Evolutionary conservation across 2,113 vertebrate species (phyloP).

Genomic region (Perognathus longimembris): DNA sequence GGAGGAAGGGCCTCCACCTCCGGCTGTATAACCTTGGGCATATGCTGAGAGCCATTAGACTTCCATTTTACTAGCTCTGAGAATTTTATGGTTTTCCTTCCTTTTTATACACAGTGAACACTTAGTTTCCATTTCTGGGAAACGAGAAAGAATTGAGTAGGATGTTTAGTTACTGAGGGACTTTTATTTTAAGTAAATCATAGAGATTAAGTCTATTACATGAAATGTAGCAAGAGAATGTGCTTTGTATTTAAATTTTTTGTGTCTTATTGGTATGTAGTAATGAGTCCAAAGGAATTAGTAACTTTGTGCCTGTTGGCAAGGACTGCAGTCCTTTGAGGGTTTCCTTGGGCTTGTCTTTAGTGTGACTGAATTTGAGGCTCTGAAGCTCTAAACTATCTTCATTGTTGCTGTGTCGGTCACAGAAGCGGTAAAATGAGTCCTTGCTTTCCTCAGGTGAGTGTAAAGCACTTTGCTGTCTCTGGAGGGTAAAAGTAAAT

Average conservation of each 20-base stretch:
- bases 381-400: background rate
- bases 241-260: background rate
- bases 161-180: background rate
- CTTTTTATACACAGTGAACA: background rate
- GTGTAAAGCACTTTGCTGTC: background rate
- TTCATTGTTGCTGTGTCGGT: background rate
- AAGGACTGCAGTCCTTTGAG: background rate
- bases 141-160: background rate
- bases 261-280: background rate
- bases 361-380: background rate
- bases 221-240: background rate
- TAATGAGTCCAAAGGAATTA: conserved; percentile 6
- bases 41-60: background rate
- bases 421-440: background rate
- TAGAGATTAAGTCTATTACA: background rate
- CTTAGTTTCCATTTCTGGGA: background rate
- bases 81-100: background rate
- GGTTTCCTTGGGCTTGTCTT: background rate
- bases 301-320: background rate
- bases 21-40: background rate
- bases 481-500: background rate
- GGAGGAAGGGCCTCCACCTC: fast-evolving
- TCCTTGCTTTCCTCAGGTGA: background rate
- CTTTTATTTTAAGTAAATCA: background rate
- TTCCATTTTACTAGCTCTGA: background rate